Conservation (phyloP, 2,113 vertebrate genomes). For the Pygoscelis antarcticus region DNA sequence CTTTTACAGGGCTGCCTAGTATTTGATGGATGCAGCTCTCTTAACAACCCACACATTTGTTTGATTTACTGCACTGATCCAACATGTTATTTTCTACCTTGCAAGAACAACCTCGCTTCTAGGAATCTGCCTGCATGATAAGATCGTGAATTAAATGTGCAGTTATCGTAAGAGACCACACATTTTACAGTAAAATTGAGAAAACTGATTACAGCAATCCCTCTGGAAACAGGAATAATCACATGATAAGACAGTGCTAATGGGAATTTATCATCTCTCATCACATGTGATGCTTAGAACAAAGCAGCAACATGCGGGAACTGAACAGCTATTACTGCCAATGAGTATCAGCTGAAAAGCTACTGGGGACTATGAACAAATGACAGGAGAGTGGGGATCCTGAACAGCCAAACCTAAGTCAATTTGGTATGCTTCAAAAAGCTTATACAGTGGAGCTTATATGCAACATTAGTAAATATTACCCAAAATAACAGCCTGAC, state of each 20-base stretch:
- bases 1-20: constrained; percentile 32
- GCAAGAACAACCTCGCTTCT: constrained; percentile 20
- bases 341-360: background rate
- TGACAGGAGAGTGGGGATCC: background rate
- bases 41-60: constrained; percentile 30
- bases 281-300: constrained; percentile 45
- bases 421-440: background rate
- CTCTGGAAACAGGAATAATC: constrained; percentile 57
- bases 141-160: constrained; percentile 38
- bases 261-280: constrained; percentile 62
- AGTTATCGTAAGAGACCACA: constrained; percentile 62
- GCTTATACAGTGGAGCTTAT: background rate
- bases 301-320: background rate
- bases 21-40: constrained; percentile 38
- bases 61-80: constrained; percentile 46
- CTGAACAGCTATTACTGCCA: constrained; percentile 29
- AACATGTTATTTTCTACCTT: constrained; percentile 23
- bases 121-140: constrained; percentile 39
- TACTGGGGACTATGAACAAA: background rate
- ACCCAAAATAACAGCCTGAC: background rate
- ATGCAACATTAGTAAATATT: background rate
- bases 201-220: constrained; percentile 76
- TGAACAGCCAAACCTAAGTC: background rate
- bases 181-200: constrained; percentile 73
- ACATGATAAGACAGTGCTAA: constrained; percentile 62